A percentile compares a stretch with the other conserved stretches of the same genome.
Evolutionary conservation across 2,797 vertebrate genomes (phyloP).

Genomic region (Microchirus variegatus): DNA sequence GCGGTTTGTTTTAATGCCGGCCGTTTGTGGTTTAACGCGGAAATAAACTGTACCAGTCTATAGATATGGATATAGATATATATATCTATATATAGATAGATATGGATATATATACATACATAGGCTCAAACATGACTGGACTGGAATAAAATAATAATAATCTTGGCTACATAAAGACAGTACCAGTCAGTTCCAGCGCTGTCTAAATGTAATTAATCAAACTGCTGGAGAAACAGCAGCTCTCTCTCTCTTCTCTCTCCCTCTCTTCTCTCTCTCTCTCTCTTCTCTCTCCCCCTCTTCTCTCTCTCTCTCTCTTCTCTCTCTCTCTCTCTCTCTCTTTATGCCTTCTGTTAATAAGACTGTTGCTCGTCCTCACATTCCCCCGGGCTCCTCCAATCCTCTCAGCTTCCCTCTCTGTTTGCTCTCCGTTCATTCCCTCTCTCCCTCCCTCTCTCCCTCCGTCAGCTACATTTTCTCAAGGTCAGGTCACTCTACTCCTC

Average conservation of each 20-base stretch:
- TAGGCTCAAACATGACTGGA: not conserved
- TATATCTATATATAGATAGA: no score
- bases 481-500: conserved; percentile 36
- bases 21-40: no score
- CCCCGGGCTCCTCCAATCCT: not conserved
- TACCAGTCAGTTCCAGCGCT: not conserved
- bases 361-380: no score
- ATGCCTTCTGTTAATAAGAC: no score
- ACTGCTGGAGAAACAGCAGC: not conserved
- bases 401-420: not conserved
- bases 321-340: not conserved
- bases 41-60: no score
- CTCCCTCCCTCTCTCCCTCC: conserved; percentile 8
- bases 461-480: no score
- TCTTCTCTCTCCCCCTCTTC: not conserved
- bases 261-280: not conserved
- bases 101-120: no score
- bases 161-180: not conserved
- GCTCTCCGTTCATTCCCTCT: not conserved
- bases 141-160: not conserved
- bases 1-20: no score
- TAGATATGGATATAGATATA: no score
- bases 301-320: not conserved
- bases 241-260: not conserved
- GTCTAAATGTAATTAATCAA: conserved; percentile 3